These are phyloP conservation scores for Meriones unguiculatus DNA, from an alignment of 2,113 vertebrate species.

Conservation along the genomic window DNA sequence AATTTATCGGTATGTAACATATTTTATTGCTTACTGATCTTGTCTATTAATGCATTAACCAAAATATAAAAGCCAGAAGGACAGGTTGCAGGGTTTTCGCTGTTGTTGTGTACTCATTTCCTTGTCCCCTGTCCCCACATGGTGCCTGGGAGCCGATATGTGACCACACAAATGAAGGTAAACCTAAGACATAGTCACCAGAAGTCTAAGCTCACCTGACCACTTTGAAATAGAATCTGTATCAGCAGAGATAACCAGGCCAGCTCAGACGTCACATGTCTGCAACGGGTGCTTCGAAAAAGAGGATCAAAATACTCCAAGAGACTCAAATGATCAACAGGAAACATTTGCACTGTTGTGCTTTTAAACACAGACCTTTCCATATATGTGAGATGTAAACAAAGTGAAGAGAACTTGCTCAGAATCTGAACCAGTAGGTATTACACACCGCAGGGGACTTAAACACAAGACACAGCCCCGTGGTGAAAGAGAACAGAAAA, in stretches of 20 bases:
- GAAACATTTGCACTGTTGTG: background rate
- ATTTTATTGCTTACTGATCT: background rate
- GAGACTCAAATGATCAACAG: background rate
- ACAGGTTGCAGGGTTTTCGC: background rate
- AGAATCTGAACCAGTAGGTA: rapidly evolving
- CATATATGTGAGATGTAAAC: too few species aligned
- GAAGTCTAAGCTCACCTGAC: background rate
- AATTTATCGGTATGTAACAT: background rate
- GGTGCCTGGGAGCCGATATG: background rate
- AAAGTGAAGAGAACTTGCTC: background rate
- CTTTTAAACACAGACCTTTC: background rate
- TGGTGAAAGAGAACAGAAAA: background rate
- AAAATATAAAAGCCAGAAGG: background rate
- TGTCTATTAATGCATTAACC: background rate
- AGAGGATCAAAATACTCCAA: background rate
- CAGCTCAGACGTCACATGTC: background rate
- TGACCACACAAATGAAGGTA: background rate
- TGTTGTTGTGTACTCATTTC: background rate
- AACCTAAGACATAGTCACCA: background rate
- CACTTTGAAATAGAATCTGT: background rate
- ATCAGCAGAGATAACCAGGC: background rate
- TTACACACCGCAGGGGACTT: background rate
- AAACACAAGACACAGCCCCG: background rate
- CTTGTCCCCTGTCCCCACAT: background rate
- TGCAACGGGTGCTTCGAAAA: background rate